Evolutionary conservation across 1,140 invertebrate genomes (phyloP).

Genomic region (Scaptomyza hsui): DNA sequence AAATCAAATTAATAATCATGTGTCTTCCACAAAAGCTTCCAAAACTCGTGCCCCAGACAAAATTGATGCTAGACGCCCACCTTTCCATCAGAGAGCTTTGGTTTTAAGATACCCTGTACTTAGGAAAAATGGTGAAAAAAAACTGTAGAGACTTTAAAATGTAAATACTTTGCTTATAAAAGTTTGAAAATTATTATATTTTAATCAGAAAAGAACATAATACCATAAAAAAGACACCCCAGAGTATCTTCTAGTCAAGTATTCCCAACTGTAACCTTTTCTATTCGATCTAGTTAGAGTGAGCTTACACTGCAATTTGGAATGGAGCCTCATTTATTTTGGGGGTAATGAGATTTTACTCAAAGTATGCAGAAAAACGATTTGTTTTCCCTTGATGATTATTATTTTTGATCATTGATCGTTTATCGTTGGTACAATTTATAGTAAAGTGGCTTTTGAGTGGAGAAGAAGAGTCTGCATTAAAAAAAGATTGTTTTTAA

Average conservation of each 20-base stretch:
- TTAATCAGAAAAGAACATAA: too few species aligned
- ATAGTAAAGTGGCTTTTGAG: constrained; percentile 11
- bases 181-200: too few species aligned
- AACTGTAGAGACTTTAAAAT: too few species aligned
- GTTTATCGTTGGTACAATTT: neutral
- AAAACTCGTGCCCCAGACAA: constrained; percentile 34
- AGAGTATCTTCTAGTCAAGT: neutral
- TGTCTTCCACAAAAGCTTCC: constrained; percentile 21
- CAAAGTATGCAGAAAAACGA: constrained; percentile 23
- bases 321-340: constrained; percentile 64
- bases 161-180: too few species aligned
- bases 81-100: neutral
- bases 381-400: constrained; percentile 26
- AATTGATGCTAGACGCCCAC: constrained; percentile 28
- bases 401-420: constrained; percentile 4
- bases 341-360: constrained; percentile 58
- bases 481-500: constrained; percentile 12
- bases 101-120: neutral
- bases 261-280: neutral
- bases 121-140: neutral
- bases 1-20: constrained; percentile 79
- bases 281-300: constrained; percentile 12
- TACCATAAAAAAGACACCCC: neutral
- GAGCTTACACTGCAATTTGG: constrained; percentile 52
- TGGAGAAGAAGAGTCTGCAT: constrained; percentile 31